These are phyloP conservation scores for Dromas ardeola DNA, from an alignment of 2,113 vertebrate genomes.

Conservation along the genomic window DNA sequence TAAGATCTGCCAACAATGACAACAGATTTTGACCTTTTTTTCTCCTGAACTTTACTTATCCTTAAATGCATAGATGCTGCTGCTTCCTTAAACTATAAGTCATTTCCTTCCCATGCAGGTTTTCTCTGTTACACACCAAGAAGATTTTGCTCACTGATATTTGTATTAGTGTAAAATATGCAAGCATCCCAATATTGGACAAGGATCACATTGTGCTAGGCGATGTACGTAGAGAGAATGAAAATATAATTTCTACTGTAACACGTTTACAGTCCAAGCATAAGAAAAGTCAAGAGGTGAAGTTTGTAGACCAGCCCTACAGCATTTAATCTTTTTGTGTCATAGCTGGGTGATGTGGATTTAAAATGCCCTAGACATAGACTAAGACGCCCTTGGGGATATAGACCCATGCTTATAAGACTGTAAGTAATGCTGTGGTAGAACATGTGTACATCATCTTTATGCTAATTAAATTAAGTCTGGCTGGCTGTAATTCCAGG, in stretches of 20 bases:
- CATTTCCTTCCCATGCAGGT: background rate
- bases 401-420: background rate
- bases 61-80: background rate
- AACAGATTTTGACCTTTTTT: background rate
- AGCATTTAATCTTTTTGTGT: background rate
- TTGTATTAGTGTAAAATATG: background rate
- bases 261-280: background rate
- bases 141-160: background rate
- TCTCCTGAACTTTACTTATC: background rate
- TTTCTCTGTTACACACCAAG: background rate
- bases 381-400: background rate
- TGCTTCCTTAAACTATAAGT: background rate
- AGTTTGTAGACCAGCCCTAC: background rate
- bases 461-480: background rate
- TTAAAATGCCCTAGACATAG: background rate
- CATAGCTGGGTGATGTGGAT: background rate
- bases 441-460: background rate
- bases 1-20: background rate
- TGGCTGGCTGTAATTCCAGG: background rate
- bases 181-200: background rate
- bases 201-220: background rate
- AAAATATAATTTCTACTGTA: background rate
- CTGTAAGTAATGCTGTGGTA: background rate
- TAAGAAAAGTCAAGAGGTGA: background rate
- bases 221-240: background rate